Evolutionary conservation across 2,888 invertebrate species (phyloP), one percentile per base, ranked within the genome.

Genomic region (Allygus modestus): DNA sequence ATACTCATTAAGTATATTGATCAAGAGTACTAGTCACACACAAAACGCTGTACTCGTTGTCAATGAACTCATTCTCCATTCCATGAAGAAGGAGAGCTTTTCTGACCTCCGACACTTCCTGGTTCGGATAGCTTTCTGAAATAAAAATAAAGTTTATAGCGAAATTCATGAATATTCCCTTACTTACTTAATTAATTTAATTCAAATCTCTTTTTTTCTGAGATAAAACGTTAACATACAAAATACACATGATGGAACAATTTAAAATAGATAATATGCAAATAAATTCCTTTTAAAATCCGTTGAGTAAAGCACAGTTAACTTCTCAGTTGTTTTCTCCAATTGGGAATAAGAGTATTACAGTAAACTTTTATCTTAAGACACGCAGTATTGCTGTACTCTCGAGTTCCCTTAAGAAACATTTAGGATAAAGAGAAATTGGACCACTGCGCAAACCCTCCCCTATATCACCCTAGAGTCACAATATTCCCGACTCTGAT

Each of bases 91-190:
- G 20, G 4, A 73, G 20, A 37, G 37, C 15, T 31, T 73, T 73
- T 73, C 73, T 73, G 9, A 37, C 23, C 1, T 73, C 20, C 11
- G 41, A 28, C 7, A 73, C 73, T 20, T 41, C 41, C 26, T 73
- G 73, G 43, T 73, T 73, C 1, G 73, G 73, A 23, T 73, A 73
- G 41, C 41, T 73, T 41, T 73, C 73, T 73, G 43, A 31, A 69
- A 69, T 28, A 31, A 69, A 69, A 31, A 54, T 23, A 23, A 17
- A 11, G 51, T n/a, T n/a, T n/a, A n/a, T n/a, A n/a, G n/a, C n/a
- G n/a, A n/a, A n/a, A n/a, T n/a, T n/a, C n/a, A n/a, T n/a, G n/a
- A n/a, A n/a, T n/a, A n/a, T n/a, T n/a, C n/a, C n/a, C n/a, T n/a
- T n/a, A n/a, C n/a, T n/a, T n/a, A n/a, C n/a, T n/a, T n/a, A n/a